phyloP scores from a whole-genome alignment of 2,888 invertebrate species.

The Oeneis ivallda region DNA sequence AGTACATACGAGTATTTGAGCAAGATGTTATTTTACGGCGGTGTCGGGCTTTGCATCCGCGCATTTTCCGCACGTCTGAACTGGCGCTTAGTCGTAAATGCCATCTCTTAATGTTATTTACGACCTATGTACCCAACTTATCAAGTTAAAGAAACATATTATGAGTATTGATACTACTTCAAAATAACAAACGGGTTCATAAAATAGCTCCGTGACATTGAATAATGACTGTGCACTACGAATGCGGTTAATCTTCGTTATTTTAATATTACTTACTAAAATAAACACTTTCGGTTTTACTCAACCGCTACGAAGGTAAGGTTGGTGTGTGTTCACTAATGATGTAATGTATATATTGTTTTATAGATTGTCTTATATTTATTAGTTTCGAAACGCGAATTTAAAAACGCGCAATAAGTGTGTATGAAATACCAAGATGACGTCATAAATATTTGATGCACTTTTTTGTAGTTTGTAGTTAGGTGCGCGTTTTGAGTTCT shows the following conservation, averaged over 20 bases:
- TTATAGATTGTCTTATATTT: too few relatives aligned
- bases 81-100: background rate
- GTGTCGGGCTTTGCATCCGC: background rate
- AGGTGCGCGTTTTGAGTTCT: too few relatives aligned
- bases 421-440: too few relatives aligned
- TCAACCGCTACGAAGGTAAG: too few relatives aligned
- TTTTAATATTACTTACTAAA: background rate
- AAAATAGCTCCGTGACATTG: slow-evolving; percentile 25
- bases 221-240: slow-evolving; percentile 24
- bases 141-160: slow-evolving; percentile 1
- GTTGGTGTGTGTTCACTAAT: too few relatives aligned
- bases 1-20: background rate
- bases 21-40: background rate
- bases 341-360: too few relatives aligned
- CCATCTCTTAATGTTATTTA: background rate
- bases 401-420: too few relatives aligned
- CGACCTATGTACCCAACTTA: slow-evolving; percentile 1
- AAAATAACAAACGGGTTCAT: slow-evolving; percentile 1
- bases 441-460: too few relatives aligned
- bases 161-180: background rate
- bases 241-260: slow-evolving; percentile 14
- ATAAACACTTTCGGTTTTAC: background rate
- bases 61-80: background rate
- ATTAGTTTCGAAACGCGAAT: too few relatives aligned
- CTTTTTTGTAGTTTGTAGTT: too few relatives aligned